These are phyloP conservation scores for Enteromius anoplus DNA, from an alignment of 2,797 vertebrate species.

Conservation along the genomic window DNA sequence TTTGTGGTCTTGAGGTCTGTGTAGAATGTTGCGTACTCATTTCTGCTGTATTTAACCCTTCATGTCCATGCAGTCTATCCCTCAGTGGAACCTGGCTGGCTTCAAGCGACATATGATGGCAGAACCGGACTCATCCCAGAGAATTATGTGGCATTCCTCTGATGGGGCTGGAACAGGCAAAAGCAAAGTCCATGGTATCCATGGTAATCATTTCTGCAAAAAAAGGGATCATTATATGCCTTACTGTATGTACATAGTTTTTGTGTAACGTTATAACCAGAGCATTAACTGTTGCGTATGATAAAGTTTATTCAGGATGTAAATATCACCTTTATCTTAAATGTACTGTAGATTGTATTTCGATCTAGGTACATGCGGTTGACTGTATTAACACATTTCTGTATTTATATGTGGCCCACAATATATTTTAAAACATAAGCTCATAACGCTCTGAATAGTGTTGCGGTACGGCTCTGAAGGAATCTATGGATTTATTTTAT, in stretches of 20 bases:
- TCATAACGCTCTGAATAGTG: conserved; percentile 47
- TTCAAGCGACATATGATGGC: conserved; percentile 94
- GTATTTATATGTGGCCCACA: conserved; percentile 53
- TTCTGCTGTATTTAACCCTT: conserved; percentile 12
- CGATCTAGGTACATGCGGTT: conserved; percentile 56
- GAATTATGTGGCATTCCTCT: conserved; percentile 94
- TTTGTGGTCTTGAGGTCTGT: not conserved
- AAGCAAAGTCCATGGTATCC: conserved; percentile 66
- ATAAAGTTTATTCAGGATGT: conserved; percentile 39
- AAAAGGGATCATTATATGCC: conserved; percentile 44
- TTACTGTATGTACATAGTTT: conserved; percentile 52
- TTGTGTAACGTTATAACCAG: conserved; percentile 40
- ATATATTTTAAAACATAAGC: conserved; percentile 42
- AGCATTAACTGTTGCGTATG: conserved; percentile 29
- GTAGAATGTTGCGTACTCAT: not conserved
- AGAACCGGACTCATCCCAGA: conserved; percentile 96
- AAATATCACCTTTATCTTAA: conserved; percentile 52
- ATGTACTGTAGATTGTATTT: conserved; percentile 59
- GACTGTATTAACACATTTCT: conserved; percentile 42
- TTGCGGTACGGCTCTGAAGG: conserved; percentile 42
- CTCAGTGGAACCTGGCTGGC: conserved; percentile 97
- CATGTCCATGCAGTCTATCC: conserved; percentile 83
- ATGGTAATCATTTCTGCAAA: conserved; percentile 56
- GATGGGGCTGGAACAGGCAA: conserved; percentile 70
- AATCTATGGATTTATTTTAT: conserved; percentile 5